These are phyloP conservation scores for Sander lucioperca DNA, from an alignment of 2,113 vertebrate species.

Conservation along the genomic window DNA sequence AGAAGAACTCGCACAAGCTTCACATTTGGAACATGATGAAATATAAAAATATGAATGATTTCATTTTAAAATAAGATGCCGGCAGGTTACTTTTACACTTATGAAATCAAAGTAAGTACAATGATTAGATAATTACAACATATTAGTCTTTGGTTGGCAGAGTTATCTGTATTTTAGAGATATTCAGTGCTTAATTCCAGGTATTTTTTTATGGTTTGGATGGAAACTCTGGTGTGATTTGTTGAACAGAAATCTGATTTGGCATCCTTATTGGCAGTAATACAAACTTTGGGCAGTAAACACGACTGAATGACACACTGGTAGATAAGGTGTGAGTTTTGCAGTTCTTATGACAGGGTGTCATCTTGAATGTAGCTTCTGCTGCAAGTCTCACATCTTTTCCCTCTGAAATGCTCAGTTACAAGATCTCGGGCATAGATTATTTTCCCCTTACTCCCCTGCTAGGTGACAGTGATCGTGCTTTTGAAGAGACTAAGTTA, in stretches of 20 bases:
- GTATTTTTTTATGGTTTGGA: background rate
- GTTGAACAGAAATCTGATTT: slow-evolving; percentile 1
- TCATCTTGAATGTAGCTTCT: slow-evolving; percentile 52
- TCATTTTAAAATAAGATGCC: background rate
- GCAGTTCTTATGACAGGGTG: slow-evolving; percentile 44
- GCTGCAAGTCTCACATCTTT: slow-evolving; percentile 18
- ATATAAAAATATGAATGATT: background rate
- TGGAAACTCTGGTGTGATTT: background rate
- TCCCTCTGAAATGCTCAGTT: slow-evolving; percentile 36
- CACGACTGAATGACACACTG: slow-evolving; percentile 28
- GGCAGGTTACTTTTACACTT: background rate
- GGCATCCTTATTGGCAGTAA: slow-evolving; percentile 12
- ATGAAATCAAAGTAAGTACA: background rate
- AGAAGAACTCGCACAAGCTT: background rate
- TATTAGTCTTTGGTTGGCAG: background rate
- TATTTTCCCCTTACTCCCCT: slow-evolving; percentile 28
- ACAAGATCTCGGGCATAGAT: slow-evolving; percentile 59
- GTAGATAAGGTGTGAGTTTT: slow-evolving; percentile 56
- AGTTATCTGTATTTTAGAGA: slow-evolving; percentile 14
- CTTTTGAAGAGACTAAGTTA: slow-evolving; percentile 55
- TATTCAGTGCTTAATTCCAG: background rate
- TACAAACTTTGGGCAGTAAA: slow-evolving; percentile 27
- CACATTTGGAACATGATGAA: slow-evolving; percentile 20
- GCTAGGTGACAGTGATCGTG: slow-evolving; percentile 43
- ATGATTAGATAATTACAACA: background rate